Evolutionary conservation across 2,113 vertebrate genomes (phyloP).

Genomic region (Vombatus ursinus): DNA sequence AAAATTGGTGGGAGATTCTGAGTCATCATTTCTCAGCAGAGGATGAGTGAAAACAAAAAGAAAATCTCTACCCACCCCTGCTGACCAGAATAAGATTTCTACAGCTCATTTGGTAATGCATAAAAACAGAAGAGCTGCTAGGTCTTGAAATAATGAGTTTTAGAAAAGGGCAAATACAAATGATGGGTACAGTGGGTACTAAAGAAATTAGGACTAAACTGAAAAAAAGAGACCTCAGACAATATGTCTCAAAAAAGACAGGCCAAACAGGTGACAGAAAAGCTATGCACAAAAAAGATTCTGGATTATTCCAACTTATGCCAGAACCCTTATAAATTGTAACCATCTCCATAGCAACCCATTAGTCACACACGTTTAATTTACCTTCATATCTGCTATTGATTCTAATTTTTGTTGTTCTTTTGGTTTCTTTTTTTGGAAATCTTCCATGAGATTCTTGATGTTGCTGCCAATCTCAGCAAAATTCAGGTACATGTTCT

Average conservation of each 20-base stretch:
- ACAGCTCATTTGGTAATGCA: constrained; percentile 31
- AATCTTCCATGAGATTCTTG: constrained; percentile 98
- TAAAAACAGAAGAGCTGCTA: constrained; percentile 30
- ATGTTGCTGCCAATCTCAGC: constrained; percentile 98
- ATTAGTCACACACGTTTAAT: constrained; percentile 24
- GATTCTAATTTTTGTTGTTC: constrained; percentile 97
- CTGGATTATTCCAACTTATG: constrained; percentile 43
- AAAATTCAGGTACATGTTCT: constrained; percentile 99
- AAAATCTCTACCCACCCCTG: constrained; percentile 25
- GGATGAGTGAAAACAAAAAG: not conserved
- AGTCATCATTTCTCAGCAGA: constrained; percentile 47
- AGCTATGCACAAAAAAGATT: constrained; percentile 45
- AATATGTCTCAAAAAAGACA: constrained; percentile 45
- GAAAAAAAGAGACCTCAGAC: constrained; percentile 37
- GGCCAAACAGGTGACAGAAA: constrained; percentile 38
- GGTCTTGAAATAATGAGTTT: not conserved
- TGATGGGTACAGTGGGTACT: constrained; percentile 40
- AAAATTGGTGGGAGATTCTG: constrained; percentile 10
- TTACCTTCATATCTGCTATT: constrained; percentile 97
- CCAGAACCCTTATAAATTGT: not conserved
- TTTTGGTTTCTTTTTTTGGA: constrained; percentile 96
- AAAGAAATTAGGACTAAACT: constrained; percentile 30
- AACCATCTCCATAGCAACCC: constrained; percentile 49
- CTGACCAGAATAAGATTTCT: constrained; percentile 11
- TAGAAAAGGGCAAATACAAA: constrained; percentile 22